Conservation (phyloP, 2,113 vertebrate species). For the Elachura formosa region DNA sequence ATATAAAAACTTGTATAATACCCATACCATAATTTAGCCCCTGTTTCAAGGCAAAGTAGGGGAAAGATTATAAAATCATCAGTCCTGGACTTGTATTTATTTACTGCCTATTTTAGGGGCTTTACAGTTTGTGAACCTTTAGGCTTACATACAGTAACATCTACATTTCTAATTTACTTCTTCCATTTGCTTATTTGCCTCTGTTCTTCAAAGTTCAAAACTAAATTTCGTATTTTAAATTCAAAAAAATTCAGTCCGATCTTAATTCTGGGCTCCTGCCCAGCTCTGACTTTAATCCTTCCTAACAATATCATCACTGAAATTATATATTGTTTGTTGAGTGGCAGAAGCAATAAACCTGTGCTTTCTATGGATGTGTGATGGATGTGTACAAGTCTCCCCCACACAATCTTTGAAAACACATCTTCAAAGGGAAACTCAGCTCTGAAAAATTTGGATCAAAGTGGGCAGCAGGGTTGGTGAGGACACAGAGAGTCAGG, state of each 20-base stretch:
- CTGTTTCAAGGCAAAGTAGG: not conserved
- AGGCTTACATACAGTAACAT: not conserved
- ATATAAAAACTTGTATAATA: not conserved
- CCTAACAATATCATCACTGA: not conserved
- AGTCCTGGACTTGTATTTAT: not conserved
- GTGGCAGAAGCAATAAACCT: not conserved
- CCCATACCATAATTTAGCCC: not conserved
- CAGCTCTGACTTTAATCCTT: not conserved
- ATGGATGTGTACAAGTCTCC: not conserved
- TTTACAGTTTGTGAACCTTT: not conserved
- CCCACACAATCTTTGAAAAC: not conserved
- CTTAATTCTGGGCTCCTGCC: not conserved
- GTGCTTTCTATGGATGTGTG: not conserved
- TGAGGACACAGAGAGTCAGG: not conserved
- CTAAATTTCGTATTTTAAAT: not conserved
- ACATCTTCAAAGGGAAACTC: not conserved
- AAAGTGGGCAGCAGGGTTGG: not conserved
- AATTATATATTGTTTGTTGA: not conserved
- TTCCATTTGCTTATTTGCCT: not conserved
- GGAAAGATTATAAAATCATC: not conserved
- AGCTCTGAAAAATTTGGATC: not conserved
- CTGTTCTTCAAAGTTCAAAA: not conserved
- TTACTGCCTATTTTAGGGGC: not conserved
- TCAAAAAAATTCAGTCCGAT: not conserved
- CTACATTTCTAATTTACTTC: not conserved